Base-by-base conservation (phyloP, 2,888 invertebrate species). In the Diachrysia chrysitis region DNA sequence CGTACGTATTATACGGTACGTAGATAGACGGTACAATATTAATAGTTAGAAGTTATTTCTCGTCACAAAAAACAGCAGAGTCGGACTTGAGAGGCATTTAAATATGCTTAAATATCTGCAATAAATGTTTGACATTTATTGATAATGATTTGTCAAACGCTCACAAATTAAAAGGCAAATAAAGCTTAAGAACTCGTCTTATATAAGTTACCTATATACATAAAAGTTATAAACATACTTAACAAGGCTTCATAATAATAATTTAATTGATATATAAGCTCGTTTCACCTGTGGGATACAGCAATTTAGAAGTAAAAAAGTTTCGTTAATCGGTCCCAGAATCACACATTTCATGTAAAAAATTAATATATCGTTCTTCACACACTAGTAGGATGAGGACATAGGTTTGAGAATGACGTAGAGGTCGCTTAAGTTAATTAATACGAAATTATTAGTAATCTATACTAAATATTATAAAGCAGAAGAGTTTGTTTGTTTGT, bases 331-430 rank as follows among this genome's bases (percentile, higher is more conserved):
- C 93, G 87, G 86, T 84, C 85, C 85, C 82, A 88, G 92, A 91
- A 93, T 94, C 94, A 94, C 94, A 95, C 94, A 93, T 93, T 94
- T 91, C 82, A 88, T 84, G 88, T 89, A 95, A 95, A 95, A 94
- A 94, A 92, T 83, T 85, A 79, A 87, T 88, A 87, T 87, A 89
- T 84, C 90, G 89, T 85, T 93, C 89, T 92, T 92, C 90, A 87
- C 88, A 87, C 84, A 85, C 82, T 87, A 73, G 76, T 69, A 81
- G 78, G 79, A 81, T 74, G 76, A 73, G 69, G 73, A 61, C 58
- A 70, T 71, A 87, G 87, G 85, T 58, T 54, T 79, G 72, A 0
- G 19, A 82, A 81, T 42, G 2, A 4, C 19, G 51, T 68, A 83
- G 86, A 87, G 56, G 29, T 17, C 77, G 21, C 57, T 32, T 25